Evolutionary conservation across 2,113 vertebrate genomes (phyloP).

Genomic region (Mugil cephalus): DNA sequence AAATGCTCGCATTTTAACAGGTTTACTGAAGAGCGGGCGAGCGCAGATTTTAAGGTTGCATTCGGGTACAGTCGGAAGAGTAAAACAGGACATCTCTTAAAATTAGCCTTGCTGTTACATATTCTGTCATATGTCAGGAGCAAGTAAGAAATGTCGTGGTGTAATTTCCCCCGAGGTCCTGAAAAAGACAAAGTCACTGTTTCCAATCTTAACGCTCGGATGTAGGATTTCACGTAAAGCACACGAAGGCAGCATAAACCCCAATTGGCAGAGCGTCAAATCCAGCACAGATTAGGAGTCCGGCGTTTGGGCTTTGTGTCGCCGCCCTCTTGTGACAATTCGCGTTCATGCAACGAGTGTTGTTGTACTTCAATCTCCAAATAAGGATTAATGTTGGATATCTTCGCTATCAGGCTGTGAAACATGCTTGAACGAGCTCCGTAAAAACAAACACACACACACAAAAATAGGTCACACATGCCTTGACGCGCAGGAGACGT

Average conservation of each 20-base stretch:
- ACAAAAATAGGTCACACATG: slow-evolving; percentile 62
- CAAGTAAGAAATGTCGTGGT: not conserved
- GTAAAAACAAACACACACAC: too few species aligned
- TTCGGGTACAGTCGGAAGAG: not conserved
- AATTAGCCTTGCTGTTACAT: not conserved
- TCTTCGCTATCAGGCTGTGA: slow-evolving; percentile 15
- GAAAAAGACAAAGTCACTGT: accelerated
- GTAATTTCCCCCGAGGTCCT: not conserved
- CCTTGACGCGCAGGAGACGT: slow-evolving; percentile 21
- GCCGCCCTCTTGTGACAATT: slow-evolving; percentile 31
- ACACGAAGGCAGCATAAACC: slow-evolving; percentile 56
- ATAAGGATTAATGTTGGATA: slow-evolving; percentile 33
- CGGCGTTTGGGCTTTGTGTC: slow-evolving; percentile 35
- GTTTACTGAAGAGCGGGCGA: slow-evolving; percentile 2
- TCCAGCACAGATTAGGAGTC: slow-evolving; percentile 66
- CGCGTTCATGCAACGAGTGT: slow-evolving; percentile 34
- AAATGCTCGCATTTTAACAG: not conserved
- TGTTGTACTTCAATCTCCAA: slow-evolving; percentile 25
- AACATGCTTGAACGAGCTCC: slow-evolving; percentile 5
- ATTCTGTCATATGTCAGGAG: not conserved
- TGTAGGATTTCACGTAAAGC: slow-evolving; percentile 32
- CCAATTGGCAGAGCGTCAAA: slow-evolving; percentile 60
- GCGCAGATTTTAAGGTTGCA: slow-evolving; percentile 36
- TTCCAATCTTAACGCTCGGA: not conserved
- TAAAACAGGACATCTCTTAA: not conserved